A percentile compares a stretch with the other conserved stretches of the same genome.
Conservation (phyloP, 2,113 vertebrate genomes). For the Eulemur rufifrons region DNA sequence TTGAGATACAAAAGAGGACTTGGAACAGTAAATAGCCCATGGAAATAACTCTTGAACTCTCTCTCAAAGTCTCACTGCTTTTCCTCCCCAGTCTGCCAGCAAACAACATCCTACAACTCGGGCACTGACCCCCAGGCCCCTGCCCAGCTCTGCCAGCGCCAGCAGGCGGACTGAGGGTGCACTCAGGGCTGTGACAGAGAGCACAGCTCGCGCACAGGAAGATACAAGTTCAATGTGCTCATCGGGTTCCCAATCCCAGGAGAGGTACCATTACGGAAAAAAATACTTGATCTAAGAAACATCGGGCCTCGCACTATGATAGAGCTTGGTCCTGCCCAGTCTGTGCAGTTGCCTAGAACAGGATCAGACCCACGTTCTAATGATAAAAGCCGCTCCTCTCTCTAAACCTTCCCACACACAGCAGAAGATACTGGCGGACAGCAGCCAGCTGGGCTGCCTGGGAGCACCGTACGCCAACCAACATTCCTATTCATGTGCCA, state of each 20-base stretch:
- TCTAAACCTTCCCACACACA: not conserved
- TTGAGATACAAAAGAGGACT: not conserved
- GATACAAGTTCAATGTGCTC: not conserved
- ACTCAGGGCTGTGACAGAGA: not conserved
- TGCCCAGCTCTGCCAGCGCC: not conserved
- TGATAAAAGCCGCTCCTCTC: not conserved
- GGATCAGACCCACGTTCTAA: not conserved
- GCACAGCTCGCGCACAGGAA: not conserved
- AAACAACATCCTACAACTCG: accelerated
- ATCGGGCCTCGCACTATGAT: accelerated
- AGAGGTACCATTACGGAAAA: not conserved
- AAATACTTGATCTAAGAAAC: not conserved
- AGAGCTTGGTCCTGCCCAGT: not conserved
- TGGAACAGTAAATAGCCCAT: not conserved
- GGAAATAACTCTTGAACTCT: not conserved
- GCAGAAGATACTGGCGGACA: not conserved
- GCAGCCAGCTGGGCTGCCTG: not conserved
- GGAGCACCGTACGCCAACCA: not conserved
- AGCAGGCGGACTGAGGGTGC: not conserved
- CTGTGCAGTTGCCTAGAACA: not conserved
- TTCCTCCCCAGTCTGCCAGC: not conserved
- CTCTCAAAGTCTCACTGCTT: not conserved
- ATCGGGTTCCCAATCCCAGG: not conserved
- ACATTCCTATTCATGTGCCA: accelerated
- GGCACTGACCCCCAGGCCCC: accelerated